phyloP scores from a whole-genome alignment of 2,888 invertebrate genomes.

The Apodemia mormo region DNA sequence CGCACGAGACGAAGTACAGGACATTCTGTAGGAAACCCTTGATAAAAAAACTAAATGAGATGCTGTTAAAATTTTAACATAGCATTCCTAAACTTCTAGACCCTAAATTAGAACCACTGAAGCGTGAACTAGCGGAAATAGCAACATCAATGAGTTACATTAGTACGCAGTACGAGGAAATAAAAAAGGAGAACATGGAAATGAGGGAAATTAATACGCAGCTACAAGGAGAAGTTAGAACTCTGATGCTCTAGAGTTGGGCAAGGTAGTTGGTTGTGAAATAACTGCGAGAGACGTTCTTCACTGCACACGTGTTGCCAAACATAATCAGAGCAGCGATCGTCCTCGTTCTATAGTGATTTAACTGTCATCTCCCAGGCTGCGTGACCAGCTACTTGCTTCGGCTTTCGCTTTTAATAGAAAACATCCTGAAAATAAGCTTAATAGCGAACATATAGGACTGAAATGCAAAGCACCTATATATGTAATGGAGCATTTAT shows the following conservation, averaged over 20 bases:
- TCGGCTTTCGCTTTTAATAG: slow-evolving; percentile 1
- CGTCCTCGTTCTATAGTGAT: slow-evolving; percentile 18
- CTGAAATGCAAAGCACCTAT: background rate
- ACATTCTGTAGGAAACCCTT: background rate
- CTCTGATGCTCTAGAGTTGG: background rate
- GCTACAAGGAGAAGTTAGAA: background rate
- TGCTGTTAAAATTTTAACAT: background rate
- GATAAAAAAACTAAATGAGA: background rate
- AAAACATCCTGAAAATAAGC: slow-evolving; percentile 13
- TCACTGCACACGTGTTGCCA: slow-evolving; percentile 14
- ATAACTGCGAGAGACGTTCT: background rate
- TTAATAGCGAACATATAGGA: background rate
- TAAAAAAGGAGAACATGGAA: background rate
- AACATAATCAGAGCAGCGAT: background rate
- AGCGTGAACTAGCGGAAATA: background rate
- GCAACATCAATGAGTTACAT: background rate
- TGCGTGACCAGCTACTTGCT: slow-evolving; percentile 13
- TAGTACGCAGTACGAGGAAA: background rate
- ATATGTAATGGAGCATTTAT: slow-evolving; percentile 17
- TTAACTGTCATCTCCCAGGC: too few relatives aligned
- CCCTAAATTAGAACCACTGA: background rate
- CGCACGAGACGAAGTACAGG: background rate
- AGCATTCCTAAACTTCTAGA: background rate
- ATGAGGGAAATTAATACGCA: background rate
- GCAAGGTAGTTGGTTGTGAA: background rate